Conservation (phyloP, 1,140 invertebrate species). For the Helicoverpa zea region DNA sequence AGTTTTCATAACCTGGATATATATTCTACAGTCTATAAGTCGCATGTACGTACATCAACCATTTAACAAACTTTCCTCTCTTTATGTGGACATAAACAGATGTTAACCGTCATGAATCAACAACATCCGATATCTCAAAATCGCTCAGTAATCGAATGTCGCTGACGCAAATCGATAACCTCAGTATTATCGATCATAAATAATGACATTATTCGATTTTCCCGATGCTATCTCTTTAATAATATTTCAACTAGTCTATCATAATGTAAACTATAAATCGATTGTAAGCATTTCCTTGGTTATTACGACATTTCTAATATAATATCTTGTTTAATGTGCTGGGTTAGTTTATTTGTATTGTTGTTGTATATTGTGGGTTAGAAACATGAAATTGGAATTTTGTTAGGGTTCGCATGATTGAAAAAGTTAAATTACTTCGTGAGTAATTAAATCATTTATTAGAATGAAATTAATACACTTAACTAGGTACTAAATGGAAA, state of each 20-base stretch:
- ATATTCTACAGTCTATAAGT: background rate
- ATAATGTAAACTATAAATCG: conserved; percentile 35
- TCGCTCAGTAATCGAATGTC: conserved; percentile 15
- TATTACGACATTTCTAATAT: conserved; percentile 15
- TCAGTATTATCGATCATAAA: conserved; percentile 7
- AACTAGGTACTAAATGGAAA: too few relatives aligned
- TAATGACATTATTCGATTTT: conserved; percentile 15
- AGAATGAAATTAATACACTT: too few relatives aligned
- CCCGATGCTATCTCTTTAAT: conserved; percentile 8
- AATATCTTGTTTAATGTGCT: conserved; percentile 10
- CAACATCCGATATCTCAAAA: background rate
- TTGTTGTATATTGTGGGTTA: background rate
- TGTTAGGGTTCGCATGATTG: too few relatives aligned
- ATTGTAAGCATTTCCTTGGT: conserved; percentile 24
- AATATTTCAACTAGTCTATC: conserved; percentile 27
- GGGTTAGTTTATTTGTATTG: background rate
- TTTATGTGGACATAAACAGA: background rate
- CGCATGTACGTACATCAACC: background rate
- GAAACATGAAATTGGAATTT: background rate
- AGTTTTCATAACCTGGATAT: background rate
- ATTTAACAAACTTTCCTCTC: conserved; percentile 1
- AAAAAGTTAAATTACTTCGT: too few relatives aligned
- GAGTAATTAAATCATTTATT: too few relatives aligned
- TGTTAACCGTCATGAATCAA: background rate
- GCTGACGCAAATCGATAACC: conserved; percentile 31